A percentile compares a stretch with the other conserved stretches of the same genome.
These are phyloP conservation scores for Octopus sinensis DNA, from an alignment of 1,140 invertebrate species.

Conservation along the genomic window DNA sequence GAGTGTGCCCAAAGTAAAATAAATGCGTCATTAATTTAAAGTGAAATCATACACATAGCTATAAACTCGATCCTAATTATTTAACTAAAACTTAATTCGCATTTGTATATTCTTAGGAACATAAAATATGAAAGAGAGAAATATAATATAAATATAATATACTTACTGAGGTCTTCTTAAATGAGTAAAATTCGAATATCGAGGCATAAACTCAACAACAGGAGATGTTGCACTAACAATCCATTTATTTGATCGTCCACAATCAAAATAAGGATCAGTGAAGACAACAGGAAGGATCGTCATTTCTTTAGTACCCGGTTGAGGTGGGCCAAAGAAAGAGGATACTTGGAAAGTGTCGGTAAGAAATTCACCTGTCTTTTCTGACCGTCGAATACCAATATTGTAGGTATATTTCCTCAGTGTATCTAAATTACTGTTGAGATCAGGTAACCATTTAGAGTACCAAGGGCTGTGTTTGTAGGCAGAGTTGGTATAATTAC, in stretches of 20 bases:
- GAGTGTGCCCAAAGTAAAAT: no score
- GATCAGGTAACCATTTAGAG: constrained; percentile 75
- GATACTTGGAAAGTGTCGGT: constrained; percentile 38
- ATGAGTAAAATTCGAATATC: constrained; percentile 85
- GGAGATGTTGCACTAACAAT: constrained; percentile 87
- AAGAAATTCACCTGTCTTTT: constrained; percentile 72
- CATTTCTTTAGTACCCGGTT: constrained; percentile 46
- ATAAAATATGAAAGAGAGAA: no score
- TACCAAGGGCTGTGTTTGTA: constrained; percentile 93
- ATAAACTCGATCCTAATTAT: background rate
- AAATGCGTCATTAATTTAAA: no score
- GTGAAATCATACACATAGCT: background rate
- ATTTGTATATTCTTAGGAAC: no score
- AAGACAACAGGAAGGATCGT: constrained; percentile 82
- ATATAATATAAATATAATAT: constrained; percentile 24
- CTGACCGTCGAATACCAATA: constrained; percentile 80
- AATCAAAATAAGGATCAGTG: constrained; percentile 94
- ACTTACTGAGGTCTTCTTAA: constrained; percentile 90
- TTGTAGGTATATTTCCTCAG: constrained; percentile 75
- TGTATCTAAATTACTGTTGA: constrained; percentile 74
- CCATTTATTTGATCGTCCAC: constrained; percentile 92
- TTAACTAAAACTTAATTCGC: background rate
- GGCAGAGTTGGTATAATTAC: constrained; percentile 85
- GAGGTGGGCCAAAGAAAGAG: constrained; percentile 57
- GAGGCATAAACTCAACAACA: constrained; percentile 90